Percentiles rank a stretch among this genome's conserved stretches.
Evolutionary conservation across 2,113 vertebrate genomes (phyloP).

Genomic region (Nothocercus nigrocapillus): DNA sequence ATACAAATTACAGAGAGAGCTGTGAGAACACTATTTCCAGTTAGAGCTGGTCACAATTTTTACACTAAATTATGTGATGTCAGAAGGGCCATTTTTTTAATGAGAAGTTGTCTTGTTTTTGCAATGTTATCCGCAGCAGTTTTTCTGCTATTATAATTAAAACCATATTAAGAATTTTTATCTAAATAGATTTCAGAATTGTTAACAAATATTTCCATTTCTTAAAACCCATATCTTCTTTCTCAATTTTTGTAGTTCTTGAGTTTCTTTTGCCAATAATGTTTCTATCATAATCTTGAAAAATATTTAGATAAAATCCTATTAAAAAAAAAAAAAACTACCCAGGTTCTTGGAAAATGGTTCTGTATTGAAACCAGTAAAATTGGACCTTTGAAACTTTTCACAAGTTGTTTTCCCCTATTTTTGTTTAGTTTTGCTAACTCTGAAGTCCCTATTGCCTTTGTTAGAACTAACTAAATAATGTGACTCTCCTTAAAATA

Average conservation of each 20-base stretch:
- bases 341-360: neutral
- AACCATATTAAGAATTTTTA: slow-evolving; percentile 17
- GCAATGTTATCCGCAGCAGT: neutral
- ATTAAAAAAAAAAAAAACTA: neutral
- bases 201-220: slow-evolving; percentile 2
- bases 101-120: neutral
- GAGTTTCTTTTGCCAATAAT: neutral
- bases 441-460: slow-evolving; percentile 38
- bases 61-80: neutral
- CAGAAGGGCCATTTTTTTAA: neutral
- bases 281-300: neutral
- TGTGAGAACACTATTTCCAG: slow-evolving; percentile 41
- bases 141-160: neutral
- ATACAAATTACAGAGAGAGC: neutral
- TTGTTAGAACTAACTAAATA: slow-evolving; percentile 66
- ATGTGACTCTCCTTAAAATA: slow-evolving; percentile 71
- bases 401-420: neutral
- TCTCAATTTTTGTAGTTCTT: neutral
- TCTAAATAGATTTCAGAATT: slow-evolving; percentile 27
- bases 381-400: neutral
- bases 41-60: neutral
- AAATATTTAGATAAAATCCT: slow-evolving; percentile 21
- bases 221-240: neutral
- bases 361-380: neutral
- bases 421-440: slow-evolving; percentile 25